A percentile compares a stretch with the other conserved stretches of the same genome.
Conservation (phyloP, 2,113 vertebrate species). For the Anhinga anhinga region DNA sequence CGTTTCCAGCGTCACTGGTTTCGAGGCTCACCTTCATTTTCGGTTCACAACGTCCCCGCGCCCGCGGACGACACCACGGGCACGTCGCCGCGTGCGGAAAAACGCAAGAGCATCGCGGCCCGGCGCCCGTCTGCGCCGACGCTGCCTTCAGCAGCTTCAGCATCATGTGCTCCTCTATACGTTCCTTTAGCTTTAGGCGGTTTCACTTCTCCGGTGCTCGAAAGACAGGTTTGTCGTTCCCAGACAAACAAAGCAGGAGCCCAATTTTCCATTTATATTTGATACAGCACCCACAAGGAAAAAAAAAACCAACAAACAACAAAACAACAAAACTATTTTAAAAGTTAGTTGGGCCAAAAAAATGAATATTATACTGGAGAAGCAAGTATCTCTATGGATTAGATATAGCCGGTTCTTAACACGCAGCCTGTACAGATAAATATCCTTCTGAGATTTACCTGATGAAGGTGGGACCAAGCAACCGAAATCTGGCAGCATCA, state of each 20-base stretch:
- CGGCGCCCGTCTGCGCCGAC: background rate
- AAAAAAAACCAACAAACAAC: background rate
- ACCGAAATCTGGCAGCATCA: background rate
- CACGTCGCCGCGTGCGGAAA: rapidly evolving
- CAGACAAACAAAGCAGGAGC: background rate
- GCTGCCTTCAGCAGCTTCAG: background rate
- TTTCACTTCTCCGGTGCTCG: background rate
- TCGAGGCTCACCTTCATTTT: background rate
- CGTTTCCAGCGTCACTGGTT: rapidly evolving
- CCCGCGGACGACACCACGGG: no score
- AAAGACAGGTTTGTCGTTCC: background rate
- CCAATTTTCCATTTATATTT: background rate
- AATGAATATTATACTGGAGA: background rate
- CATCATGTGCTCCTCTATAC: background rate
- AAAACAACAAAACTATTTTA: background rate
- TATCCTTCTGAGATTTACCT: background rate
- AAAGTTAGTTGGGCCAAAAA: background rate
- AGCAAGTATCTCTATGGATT: background rate
- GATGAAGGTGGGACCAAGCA: background rate
- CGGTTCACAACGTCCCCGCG: background rate
- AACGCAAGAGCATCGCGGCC: background rate
- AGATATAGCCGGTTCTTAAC: background rate
- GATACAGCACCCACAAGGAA: background rate
- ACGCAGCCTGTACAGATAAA: background rate
- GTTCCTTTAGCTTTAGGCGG: background rate